Evolutionary conservation across 2,113 vertebrate genomes (phyloP), one percentile per base, ranked within the genome.

Genomic region (Vanacampus margaritifer): DNA sequence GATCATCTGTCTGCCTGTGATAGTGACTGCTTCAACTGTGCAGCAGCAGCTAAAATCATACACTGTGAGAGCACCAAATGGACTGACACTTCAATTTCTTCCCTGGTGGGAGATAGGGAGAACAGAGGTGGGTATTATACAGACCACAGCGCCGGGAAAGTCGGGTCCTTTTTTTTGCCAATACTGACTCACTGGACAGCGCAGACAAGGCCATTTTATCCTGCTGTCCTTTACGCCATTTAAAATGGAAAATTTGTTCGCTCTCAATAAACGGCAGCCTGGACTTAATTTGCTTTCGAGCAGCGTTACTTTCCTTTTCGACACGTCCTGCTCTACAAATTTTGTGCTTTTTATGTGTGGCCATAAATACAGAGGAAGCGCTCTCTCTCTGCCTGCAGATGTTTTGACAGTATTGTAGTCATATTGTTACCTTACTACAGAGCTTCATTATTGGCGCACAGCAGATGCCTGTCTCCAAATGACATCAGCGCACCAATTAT

Each of bases 51-150:
- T 80, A 74, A 80, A 89, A 84, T 84, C 84, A 86, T 82, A 86
- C 68, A 82, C 79, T 84, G 70, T 39, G 76, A 78, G 61, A 77
- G 72, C 56, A 57, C 72, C 80, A 80, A 79, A 70, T 71, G 76
- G 79, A 78, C 75, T 88, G 89, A 89, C 88, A 89, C 86, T 89
- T 88, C 84, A 88, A 91, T 91, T 90, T 89, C 86, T 86, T 86
- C 79, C 83, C 59, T 78, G 71, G 86, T 56, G 59, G 85, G 85
- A 84, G 81, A 85, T 87, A 84, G 79, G 76, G 79, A 86, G 88
- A 84, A 86, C 81, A 85, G 84, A 85, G 86, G 80, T 81, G 78
- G 73, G 78, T 69, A 84, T 88, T 84, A 85, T 78, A 79, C 79
- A 83, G 78, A 81, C 73, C 76, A 76, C 79, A 68, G 85, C 21